Evolutionary conservation across 1,140 invertebrate species (phyloP).

Genomic region (Dryas iulia): DNA sequence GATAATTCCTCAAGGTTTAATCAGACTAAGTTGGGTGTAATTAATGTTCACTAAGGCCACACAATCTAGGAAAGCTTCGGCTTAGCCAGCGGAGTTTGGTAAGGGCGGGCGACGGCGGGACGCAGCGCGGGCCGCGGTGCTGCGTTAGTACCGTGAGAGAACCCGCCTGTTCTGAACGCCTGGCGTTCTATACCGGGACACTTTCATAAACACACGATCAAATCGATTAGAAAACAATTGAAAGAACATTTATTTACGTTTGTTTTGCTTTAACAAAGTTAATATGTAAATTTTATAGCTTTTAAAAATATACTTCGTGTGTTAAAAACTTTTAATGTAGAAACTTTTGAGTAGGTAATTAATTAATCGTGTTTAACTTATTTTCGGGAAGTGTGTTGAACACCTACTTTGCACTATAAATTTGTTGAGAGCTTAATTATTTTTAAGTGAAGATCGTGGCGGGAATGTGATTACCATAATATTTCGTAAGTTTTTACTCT

Average conservation of each 20-base stretch:
- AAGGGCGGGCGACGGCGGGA: slow-evolving; percentile 41
- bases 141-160: slow-evolving; percentile 54
- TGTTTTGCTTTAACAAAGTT: no score
- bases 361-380: background rate
- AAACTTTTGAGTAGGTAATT: background rate
- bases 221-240: slow-evolving; percentile 46
- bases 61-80: slow-evolving; percentile 75
- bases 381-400: background rate
- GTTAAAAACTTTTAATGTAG: background rate
- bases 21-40: slow-evolving; percentile 78
- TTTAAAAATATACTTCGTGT: background rate
- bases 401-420: background rate
- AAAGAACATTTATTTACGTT: no score
- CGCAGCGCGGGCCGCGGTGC: slow-evolving; percentile 34
- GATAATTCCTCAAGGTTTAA: slow-evolving; percentile 79
- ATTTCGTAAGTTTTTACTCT: background rate
- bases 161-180: slow-evolving; percentile 44
- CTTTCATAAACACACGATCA: slow-evolving; percentile 28
- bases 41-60: slow-evolving; percentile 78
- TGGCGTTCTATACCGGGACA: slow-evolving; percentile 22
- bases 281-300: no score
- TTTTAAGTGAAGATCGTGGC: background rate
- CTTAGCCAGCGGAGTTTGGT: slow-evolving; percentile 57
- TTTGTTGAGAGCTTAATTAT: background rate
- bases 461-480: background rate